phyloP scores from a whole-genome alignment of 2,888 invertebrate species.

The Drosophila testacea region DNA sequence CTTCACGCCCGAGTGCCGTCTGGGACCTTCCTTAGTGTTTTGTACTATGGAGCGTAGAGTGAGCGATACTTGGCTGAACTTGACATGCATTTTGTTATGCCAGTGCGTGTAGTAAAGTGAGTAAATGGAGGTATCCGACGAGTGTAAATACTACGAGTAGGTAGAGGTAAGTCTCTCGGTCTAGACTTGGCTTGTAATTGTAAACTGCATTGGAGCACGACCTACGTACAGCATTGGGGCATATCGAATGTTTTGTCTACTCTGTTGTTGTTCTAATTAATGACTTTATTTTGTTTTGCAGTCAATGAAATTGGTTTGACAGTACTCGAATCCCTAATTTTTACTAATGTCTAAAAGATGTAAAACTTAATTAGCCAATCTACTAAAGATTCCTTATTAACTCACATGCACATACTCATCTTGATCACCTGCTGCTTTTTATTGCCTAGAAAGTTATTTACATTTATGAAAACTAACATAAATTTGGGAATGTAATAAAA shows the following conservation, averaged over 20 bases:
- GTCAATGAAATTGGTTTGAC: slow-evolving; percentile 32
- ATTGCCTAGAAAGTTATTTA: not conserved
- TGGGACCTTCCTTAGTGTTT: slow-evolving; percentile 52
- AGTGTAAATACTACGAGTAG: slow-evolving; percentile 41
- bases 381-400: not conserved
- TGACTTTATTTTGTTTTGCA: slow-evolving; percentile 49
- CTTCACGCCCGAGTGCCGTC: slow-evolving; percentile 73
- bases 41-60: slow-evolving; percentile 12
- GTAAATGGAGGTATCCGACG: slow-evolving; percentile 20
- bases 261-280: slow-evolving; percentile 64
- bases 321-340: slow-evolving; percentile 23
- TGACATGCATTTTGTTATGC: slow-evolving; percentile 68
- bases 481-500: slow-evolving; percentile 8
- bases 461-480: not conserved
- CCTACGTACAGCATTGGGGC: slow-evolving; percentile 71
- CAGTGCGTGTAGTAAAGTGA: slow-evolving; percentile 59
- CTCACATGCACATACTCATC: not conserved
- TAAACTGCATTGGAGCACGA: slow-evolving; percentile 70
- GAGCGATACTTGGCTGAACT: slow-evolving; percentile 62
- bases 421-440: slow-evolving; percentile 19
- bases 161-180: slow-evolving; percentile 42
- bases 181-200: slow-evolving; percentile 55
- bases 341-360: slow-evolving; percentile 23
- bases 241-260: slow-evolving; percentile 44
- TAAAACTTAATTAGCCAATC: slow-evolving; percentile 29